Evolutionary conservation across 2,888 invertebrate species (phyloP).

Genomic region (Xiphydria camelus): DNA sequence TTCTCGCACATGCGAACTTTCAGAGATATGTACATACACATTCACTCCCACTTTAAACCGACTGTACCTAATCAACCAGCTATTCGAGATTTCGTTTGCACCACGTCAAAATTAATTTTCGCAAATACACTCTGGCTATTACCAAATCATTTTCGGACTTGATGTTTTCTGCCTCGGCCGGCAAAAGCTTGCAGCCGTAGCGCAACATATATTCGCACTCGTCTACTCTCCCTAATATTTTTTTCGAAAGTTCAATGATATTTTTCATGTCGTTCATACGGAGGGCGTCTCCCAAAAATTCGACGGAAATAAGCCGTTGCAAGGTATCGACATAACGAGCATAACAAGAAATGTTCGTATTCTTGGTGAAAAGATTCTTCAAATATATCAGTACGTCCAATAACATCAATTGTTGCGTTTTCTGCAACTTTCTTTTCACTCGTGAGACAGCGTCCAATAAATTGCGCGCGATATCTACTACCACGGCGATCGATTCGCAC

Average conservation of each 20-base stretch:
- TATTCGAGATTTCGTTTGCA: constrained; percentile 10
- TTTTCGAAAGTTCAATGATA: constrained; percentile 30
- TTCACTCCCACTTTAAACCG: neutral
- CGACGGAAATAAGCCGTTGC: constrained; percentile 29
- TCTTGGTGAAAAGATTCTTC: constrained; percentile 26
- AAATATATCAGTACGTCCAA: constrained; percentile 29
- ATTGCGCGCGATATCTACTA: constrained; percentile 41
- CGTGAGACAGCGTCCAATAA: constrained; percentile 26
- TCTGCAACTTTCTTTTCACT: too few species aligned
- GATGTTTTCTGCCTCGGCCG: neutral
- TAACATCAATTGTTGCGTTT: too few species aligned
- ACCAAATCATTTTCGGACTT: constrained; percentile 10
- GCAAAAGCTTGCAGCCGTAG: constrained; percentile 45
- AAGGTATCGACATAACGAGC: constrained; percentile 27
- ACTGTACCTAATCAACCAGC: too few species aligned
- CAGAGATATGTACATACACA: neutral
- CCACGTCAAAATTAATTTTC: constrained; percentile 25
- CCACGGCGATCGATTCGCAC: constrained; percentile 26
- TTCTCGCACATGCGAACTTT: too few species aligned
- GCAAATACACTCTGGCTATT: constrained; percentile 17
- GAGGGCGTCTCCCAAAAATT: constrained; percentile 32
- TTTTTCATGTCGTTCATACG: constrained; percentile 34
- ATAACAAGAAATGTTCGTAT: constrained; percentile 22
- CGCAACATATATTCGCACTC: constrained; percentile 50
- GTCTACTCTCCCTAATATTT: constrained; percentile 33